These are phyloP conservation scores for Cosmia trapezina DNA, from an alignment of 2,888 invertebrate species.

Conservation along the genomic window DNA sequence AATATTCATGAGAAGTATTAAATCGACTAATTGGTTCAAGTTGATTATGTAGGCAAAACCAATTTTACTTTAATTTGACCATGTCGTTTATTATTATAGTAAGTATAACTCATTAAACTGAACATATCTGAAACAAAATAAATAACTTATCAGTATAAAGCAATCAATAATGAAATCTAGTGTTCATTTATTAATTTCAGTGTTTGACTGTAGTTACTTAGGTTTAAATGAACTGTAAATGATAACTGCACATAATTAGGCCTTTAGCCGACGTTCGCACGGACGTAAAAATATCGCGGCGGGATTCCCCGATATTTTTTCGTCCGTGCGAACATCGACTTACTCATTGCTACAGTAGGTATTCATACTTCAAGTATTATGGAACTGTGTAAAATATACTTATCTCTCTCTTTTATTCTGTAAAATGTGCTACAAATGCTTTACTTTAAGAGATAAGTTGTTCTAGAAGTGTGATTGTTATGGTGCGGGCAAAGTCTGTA, in stretches of 20 bases:
- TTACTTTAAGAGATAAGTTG: slow-evolving; percentile 58
- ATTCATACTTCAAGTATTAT: slow-evolving; percentile 64
- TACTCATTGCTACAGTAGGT: slow-evolving; percentile 54
- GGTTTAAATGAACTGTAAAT: slow-evolving; percentile 30
- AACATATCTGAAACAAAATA: slow-evolving; percentile 66
- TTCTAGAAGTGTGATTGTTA: slow-evolving; percentile 61
- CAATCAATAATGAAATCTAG: slow-evolving; percentile 50
- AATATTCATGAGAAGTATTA: slow-evolving; percentile 1
- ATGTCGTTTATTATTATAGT: slow-evolving; percentile 53
- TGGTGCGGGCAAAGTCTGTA: slow-evolving; percentile 28
- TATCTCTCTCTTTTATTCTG: slow-evolving; percentile 30
- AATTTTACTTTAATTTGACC: slow-evolving; percentile 55
- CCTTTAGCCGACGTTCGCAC: too few species aligned
- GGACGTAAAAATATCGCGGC: too few species aligned
- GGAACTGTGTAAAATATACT: slow-evolving; percentile 41
- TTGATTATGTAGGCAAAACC: slow-evolving; percentile 16
- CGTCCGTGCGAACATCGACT: too few species aligned
- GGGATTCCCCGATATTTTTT: too few species aligned
- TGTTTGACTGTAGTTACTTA: slow-evolving; percentile 42
- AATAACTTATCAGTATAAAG: slow-evolving; percentile 47
- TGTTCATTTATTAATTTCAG: slow-evolving; percentile 47
- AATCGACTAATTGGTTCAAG: slow-evolving; percentile 7
- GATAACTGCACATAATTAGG: slow-evolving; percentile 23
- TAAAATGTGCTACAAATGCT: slow-evolving; percentile 62
- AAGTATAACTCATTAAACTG: slow-evolving; percentile 53